Percentiles rank a stretch among this genome's conserved stretches.
Evolutionary conservation across 1,140 invertebrate species (phyloP).

Genomic region (Choristoneura fumiferana): DNA sequence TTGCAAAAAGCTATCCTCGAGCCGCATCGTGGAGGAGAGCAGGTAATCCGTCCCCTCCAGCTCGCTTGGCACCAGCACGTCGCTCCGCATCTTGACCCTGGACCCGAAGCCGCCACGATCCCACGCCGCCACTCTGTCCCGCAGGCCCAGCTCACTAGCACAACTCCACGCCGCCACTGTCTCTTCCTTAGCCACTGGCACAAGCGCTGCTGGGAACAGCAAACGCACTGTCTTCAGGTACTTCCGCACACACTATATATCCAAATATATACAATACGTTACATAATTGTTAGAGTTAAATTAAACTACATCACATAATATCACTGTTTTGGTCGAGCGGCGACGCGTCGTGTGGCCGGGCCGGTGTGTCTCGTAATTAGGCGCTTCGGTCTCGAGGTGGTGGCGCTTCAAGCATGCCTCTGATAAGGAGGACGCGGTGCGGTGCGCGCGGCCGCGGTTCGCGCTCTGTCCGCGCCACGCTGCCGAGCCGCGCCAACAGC

Average conservation of each 20-base stretch:
- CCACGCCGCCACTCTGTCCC: conserved; percentile 1
- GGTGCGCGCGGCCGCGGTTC: conserved; percentile 27
- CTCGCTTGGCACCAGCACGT: conserved; percentile 75
- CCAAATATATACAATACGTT: conserved; percentile 9
- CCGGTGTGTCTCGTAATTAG: conserved; percentile 11
- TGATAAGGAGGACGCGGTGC: conserved; percentile 23
- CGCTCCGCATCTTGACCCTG: conserved; percentile 71
- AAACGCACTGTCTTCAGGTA: too few relatives aligned
- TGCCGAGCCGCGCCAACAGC: conserved; percentile 53
- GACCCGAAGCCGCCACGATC: conserved; percentile 22
- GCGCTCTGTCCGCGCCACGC: conserved; percentile 30
- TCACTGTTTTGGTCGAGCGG: background rate
- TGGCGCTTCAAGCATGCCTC: conserved; percentile 37
- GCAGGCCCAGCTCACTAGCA: too few relatives aligned
- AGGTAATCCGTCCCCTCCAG: conserved; percentile 81
- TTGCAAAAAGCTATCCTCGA: conserved; percentile 80
- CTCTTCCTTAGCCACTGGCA: too few relatives aligned
- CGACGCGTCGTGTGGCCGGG: conserved; percentile 2
- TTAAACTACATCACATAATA: conserved; percentile 10
- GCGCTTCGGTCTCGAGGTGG: background rate
- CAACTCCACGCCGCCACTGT: too few relatives aligned
- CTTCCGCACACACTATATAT: background rate
- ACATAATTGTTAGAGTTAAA: conserved; percentile 14
- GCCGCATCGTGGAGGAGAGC: conserved; percentile 79
- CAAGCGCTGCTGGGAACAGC: too few relatives aligned